phyloP scores from a whole-genome alignment of 2,888 invertebrate species.

The Lithophane semibrunnea region DNA sequence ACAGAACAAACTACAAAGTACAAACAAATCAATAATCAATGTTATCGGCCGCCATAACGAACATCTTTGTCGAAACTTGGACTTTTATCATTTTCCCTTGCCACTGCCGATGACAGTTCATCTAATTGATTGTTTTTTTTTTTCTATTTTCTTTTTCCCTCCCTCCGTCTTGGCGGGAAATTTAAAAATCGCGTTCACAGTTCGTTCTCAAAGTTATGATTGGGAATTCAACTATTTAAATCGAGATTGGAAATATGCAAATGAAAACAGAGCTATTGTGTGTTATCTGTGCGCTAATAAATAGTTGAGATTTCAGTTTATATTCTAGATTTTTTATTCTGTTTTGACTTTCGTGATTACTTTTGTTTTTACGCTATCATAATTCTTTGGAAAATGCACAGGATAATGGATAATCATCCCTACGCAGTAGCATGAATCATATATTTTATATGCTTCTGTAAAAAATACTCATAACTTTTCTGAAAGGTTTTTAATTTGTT shows the following conservation, averaged over 20 bases:
- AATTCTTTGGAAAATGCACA: background rate
- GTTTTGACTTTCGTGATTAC: background rate
- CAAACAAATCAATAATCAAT: constrained; percentile 64
- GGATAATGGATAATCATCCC: background rate
- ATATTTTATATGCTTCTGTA: background rate
- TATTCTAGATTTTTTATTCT: background rate
- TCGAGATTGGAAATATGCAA: constrained; percentile 77
- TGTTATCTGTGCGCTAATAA: constrained; percentile 43
- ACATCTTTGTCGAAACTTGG: constrained; percentile 70
- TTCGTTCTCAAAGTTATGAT: constrained; percentile 78
- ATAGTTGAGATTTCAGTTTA: constrained; percentile 50
- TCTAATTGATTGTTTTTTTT: constrained; percentile 87
- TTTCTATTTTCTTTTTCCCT: constrained; percentile 65
- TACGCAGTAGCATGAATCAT: background rate
- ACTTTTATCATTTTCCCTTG: constrained; percentile 76
- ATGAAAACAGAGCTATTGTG: constrained; percentile 66
- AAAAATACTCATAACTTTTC: background rate
- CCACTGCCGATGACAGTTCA: constrained; percentile 85
- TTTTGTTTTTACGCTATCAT: background rate
- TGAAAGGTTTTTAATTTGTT: background rate
- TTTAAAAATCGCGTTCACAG: constrained; percentile 75
- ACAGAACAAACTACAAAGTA: constrained; percentile 39
- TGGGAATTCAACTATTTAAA: constrained; percentile 80
- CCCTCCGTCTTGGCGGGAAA: constrained; percentile 72
- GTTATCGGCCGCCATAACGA: constrained; percentile 64